phyloP scores from a whole-genome alignment of 2,113 vertebrate genomes.

The Thamnophis sirtalis region DNA sequence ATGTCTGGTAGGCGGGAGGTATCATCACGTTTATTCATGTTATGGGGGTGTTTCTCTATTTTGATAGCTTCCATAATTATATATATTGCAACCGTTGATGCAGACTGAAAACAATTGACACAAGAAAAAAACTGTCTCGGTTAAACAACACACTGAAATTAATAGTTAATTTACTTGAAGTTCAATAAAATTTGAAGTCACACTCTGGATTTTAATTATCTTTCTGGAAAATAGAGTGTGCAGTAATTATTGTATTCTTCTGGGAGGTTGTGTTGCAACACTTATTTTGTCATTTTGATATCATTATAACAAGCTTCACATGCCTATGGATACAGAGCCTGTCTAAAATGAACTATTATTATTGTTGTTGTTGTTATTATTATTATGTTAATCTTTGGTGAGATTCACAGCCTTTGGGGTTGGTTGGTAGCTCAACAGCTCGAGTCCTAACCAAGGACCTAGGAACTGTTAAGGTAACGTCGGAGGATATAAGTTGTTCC shows the following conservation, averaged over 20 bases:
- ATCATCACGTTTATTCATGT: too few relatives aligned
- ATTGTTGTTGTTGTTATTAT: too few relatives aligned
- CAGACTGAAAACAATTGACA: background rate
- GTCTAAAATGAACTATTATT: background rate
- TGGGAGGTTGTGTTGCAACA: background rate
- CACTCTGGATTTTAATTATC: background rate
- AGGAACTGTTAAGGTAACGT: too few relatives aligned
- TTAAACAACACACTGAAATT: slow-evolving; percentile 32
- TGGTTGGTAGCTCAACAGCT: too few relatives aligned
- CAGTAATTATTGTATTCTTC: background rate
- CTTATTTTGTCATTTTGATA: background rate
- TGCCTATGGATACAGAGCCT: background rate
- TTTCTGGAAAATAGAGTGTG: background rate
- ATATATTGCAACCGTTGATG: rapidly evolving
- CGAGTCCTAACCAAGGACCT: too few relatives aligned
- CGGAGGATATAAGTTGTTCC: too few relatives aligned
- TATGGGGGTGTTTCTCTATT: too few relatives aligned
- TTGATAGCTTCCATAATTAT: too few relatives aligned
- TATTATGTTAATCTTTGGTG: too few relatives aligned
- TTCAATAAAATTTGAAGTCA: background rate
- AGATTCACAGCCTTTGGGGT: too few relatives aligned
- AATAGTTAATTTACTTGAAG: slow-evolving; percentile 26
- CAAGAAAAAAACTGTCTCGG: background rate
- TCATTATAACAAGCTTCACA: background rate
- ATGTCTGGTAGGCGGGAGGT: too few relatives aligned